Percentiles rank a stretch among this genome's conserved stretches.
Conservation (phyloP, 2,888 invertebrate species). For the Syrphus vitripennis region DNA sequence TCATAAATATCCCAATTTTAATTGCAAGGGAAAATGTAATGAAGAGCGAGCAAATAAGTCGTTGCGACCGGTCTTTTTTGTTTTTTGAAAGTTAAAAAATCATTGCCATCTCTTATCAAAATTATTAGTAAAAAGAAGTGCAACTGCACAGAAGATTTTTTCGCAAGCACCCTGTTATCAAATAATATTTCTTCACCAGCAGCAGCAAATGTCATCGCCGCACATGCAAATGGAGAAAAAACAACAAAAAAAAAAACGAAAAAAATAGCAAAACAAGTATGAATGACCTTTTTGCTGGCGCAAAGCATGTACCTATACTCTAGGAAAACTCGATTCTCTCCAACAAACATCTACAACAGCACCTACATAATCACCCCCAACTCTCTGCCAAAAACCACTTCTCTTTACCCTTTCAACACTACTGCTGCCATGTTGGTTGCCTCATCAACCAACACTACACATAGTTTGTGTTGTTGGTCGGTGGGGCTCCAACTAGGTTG, state of each 20-base stretch:
- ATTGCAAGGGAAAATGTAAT: too few relatives aligned
- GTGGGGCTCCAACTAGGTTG: slow-evolving; percentile 59
- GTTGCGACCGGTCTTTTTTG: too few relatives aligned
- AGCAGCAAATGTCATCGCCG: slow-evolving; percentile 57
- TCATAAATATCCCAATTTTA: too few relatives aligned
- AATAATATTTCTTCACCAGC: slow-evolving; percentile 40
- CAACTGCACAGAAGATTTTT: background rate
- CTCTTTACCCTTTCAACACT: background rate
- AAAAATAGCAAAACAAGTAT: slow-evolving; percentile 63
- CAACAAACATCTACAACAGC: slow-evolving; percentile 15
- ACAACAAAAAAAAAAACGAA: slow-evolving; percentile 11
- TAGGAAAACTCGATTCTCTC: slow-evolving; percentile 66
- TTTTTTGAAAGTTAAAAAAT: background rate
- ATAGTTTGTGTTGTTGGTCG: slow-evolving; percentile 33
- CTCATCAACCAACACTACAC: slow-evolving; percentile 34
- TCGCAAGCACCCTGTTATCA: slow-evolving; percentile 54
- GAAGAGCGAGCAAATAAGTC: too few relatives aligned
- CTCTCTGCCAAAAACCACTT: slow-evolving; percentile 29
- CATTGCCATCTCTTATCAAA: background rate
- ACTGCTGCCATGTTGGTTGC: background rate
- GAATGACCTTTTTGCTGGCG: slow-evolving; percentile 71
- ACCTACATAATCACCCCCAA: slow-evolving; percentile 40
- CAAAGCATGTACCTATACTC: slow-evolving; percentile 34
- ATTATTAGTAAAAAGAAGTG: background rate
- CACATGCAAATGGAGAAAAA: slow-evolving; percentile 61